Conservation (phyloP, 2,888 invertebrate species). For the Neoitamus cyanurus region DNA sequence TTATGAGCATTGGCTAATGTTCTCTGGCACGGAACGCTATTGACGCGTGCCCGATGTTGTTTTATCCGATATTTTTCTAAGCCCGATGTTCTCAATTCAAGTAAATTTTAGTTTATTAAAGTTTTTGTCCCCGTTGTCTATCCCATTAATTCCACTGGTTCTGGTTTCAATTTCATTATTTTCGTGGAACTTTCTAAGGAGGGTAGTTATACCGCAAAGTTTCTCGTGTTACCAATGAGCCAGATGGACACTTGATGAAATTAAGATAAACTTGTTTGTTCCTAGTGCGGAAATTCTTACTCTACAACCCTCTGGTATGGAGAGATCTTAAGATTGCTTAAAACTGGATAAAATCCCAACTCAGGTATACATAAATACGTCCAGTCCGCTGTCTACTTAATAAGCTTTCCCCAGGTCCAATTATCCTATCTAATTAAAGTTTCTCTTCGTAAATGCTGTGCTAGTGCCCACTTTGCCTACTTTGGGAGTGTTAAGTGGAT, state of each 20-base stretch:
- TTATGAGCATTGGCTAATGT: too few relatives aligned
- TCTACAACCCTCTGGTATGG: neutral
- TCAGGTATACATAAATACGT: neutral
- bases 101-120: too few relatives aligned
- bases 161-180: too few relatives aligned
- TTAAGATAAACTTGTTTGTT: neutral
- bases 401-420: neutral
- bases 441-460: neutral
- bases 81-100: too few relatives aligned
- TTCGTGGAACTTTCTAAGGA: too few relatives aligned
- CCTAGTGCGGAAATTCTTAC: neutral
- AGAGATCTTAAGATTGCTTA: neutral
- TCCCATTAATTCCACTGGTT: too few relatives aligned
- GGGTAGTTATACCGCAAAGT: neutral
- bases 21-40: too few relatives aligned
- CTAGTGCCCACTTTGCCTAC: neutral
- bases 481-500: neutral
- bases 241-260: neutral
- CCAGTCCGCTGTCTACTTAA: neutral
- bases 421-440: neutral
- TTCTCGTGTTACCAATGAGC: neutral
- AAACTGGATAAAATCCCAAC: neutral
- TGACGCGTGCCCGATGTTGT: too few relatives aligned
- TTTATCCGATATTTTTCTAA: too few relatives aligned
- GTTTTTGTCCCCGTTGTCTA: too few relatives aligned